Percentiles rank a stretch among this genome's conserved stretches.
These are phyloP conservation scores for Natrix natrix DNA, from an alignment of 2,797 vertebrate species.

Conservation along the genomic window DNA sequence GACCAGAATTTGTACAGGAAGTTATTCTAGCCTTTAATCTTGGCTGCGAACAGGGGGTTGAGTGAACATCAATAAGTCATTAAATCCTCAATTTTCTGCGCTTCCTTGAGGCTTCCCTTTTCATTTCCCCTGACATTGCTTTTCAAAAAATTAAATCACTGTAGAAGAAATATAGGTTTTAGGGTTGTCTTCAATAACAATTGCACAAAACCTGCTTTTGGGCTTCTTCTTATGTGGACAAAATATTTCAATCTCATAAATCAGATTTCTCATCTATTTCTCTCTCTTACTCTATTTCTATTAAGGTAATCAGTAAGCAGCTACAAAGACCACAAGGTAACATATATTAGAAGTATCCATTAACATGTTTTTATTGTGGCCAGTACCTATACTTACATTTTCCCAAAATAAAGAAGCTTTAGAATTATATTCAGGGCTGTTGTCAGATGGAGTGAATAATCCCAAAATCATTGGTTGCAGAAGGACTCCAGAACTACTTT, in stretches of 20 bases:
- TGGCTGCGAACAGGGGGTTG: slow-evolving; percentile 24
- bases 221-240: not conserved
- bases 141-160: slow-evolving; percentile 39
- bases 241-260: not conserved
- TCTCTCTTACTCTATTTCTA: not conserved
- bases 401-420: not conserved
- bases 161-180: slow-evolving; percentile 1
- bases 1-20: slow-evolving; percentile 29
- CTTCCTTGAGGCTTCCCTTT: slow-evolving; percentile 50
- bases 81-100: slow-evolving; percentile 62
- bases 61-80: slow-evolving; percentile 50
- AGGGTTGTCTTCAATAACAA: not conserved
- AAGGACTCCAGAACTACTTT: not conserved
- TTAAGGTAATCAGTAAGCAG: not conserved
- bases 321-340: not conserved
- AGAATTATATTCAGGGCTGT: not conserved
- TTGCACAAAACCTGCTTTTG: not conserved
- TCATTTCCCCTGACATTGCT: slow-evolving; percentile 34
- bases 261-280: not conserved
- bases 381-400: not conserved
- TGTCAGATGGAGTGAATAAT: not conserved
- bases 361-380: not conserved
- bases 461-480: not conserved
- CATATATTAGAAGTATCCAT: not conserved
- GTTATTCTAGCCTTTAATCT: slow-evolving; percentile 57